These are phyloP conservation scores for Lasiommata megera DNA, from an alignment of 2,888 invertebrate species.

Conservation along the genomic window DNA sequence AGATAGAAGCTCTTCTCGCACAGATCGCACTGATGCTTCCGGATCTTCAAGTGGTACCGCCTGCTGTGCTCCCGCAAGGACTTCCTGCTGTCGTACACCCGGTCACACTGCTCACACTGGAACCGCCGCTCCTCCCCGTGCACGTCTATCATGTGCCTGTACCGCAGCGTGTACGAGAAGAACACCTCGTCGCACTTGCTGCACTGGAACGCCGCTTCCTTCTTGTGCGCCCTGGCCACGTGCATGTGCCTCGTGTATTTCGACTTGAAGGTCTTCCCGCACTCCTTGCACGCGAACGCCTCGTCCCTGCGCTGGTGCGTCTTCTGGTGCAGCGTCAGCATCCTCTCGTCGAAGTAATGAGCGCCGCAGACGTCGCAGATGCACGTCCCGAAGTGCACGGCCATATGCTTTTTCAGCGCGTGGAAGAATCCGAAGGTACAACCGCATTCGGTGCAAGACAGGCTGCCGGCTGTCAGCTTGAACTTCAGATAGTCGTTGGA, in stretches of 20 bases:
- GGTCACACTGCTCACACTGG: conserved; percentile 63
- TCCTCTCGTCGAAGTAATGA: conserved; percentile 70
- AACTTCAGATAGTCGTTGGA: conserved; percentile 59
- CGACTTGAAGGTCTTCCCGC: conserved; percentile 67
- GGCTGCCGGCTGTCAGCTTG: conserved; percentile 45
- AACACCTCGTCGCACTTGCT: conserved; percentile 64
- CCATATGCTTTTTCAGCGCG: conserved; percentile 66
- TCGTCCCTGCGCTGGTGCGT: conserved; percentile 61
- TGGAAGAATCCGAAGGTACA: conserved; percentile 54
- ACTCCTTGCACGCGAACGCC: conserved; percentile 70
- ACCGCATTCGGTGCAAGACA: conserved; percentile 47
- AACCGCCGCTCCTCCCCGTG: conserved; percentile 62
- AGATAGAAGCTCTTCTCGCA: conserved; percentile 78
- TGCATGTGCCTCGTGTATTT: conserved; percentile 66
- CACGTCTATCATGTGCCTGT: conserved; percentile 62
- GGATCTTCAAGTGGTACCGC: conserved; percentile 60
- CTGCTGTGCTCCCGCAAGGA: conserved; percentile 65
- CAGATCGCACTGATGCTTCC: conserved; percentile 74
- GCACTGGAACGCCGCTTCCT: conserved; percentile 66
- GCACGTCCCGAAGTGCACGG: conserved; percentile 64
- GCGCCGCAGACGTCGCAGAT: conserved; percentile 70
- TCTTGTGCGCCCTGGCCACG: conserved; percentile 57
- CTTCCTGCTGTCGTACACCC: conserved; percentile 64
- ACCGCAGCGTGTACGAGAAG: conserved; percentile 58
- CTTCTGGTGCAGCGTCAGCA: conserved; percentile 63